phyloP scores from a whole-genome alignment of 2,113 vertebrate species.

The Petaurus breviceps region DNA sequence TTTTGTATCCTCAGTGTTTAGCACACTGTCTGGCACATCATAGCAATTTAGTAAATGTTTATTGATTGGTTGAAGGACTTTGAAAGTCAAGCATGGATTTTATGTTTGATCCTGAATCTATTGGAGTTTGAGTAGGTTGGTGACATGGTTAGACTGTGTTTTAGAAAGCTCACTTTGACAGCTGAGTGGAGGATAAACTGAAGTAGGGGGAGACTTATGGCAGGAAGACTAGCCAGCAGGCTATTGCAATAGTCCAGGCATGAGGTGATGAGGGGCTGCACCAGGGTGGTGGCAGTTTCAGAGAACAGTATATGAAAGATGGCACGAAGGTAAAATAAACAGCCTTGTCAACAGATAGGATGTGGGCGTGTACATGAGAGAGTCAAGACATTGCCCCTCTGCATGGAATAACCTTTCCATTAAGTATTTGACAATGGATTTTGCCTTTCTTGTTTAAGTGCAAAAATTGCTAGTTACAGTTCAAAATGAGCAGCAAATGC shows the following conservation, averaged over 20 bases:
- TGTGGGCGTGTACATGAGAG: neutral
- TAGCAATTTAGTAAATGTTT: neutral
- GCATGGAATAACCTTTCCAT: neutral
- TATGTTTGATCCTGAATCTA: neutral
- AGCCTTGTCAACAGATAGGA: neutral
- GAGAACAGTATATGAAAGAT: neutral
- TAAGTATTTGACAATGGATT: neutral
- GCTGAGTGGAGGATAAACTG: neutral
- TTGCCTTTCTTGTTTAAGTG: neutral
- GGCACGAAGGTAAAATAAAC: neutral
- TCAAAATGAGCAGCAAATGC: constrained; percentile 4
- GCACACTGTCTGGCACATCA: neutral
- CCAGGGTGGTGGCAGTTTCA: neutral
- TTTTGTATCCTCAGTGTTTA: neutral
- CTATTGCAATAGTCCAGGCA: neutral
- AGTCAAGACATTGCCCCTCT: neutral
- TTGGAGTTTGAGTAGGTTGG: neutral
- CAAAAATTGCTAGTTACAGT: neutral
- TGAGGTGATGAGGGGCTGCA: neutral
- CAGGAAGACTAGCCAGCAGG: neutral
- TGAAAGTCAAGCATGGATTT: neutral
- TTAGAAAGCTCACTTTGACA: neutral
- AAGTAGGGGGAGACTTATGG: neutral
- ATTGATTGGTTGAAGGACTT: neutral
- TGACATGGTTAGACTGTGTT: neutral